Evolutionary conservation across 2,888 invertebrate species (phyloP).

Genomic region (Kryphioiulus occultus): DNA sequence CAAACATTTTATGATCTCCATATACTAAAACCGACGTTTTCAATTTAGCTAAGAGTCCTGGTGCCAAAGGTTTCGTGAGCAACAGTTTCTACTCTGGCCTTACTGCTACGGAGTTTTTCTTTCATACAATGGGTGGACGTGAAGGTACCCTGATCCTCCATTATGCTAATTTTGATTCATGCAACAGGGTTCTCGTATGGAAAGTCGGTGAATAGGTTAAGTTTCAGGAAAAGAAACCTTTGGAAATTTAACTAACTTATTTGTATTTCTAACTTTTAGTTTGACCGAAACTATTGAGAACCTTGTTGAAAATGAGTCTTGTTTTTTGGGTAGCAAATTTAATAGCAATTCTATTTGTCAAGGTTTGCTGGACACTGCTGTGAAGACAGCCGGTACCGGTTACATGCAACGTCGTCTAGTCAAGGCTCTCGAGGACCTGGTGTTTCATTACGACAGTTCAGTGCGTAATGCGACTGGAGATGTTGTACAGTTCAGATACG

Average conservation of each 20-base stretch:
- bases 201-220: no score
- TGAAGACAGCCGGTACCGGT: constrained; percentile 99
- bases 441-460: constrained; percentile 94
- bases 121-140: constrained; percentile 98
- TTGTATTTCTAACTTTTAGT: no score
- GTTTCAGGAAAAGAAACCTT: no score
- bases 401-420: constrained; percentile 97
- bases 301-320: no score
- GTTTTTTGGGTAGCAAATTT: no score
- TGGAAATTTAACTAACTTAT: no score
- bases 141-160: constrained; percentile 66
- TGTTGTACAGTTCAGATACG: constrained; percentile 92
- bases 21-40: constrained; percentile 21
- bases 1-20: neutral
- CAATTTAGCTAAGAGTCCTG: constrained; percentile 78
- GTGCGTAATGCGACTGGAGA: constrained; percentile 92
- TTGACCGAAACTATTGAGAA: no score
- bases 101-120: constrained; percentile 98
- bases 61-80: constrained; percentile 95
- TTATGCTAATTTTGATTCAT: no score
- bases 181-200: no score
- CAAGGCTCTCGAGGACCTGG: constrained; percentile 95
- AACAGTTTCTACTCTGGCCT: constrained; percentile 98
- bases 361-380: constrained; percentile 98
- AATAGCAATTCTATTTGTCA: neutral